Percentiles rank a stretch among this genome's conserved stretches.
phyloP scores from a whole-genome alignment of 1,140 invertebrate genomes.

The Dufourea novaeangliae region DNA sequence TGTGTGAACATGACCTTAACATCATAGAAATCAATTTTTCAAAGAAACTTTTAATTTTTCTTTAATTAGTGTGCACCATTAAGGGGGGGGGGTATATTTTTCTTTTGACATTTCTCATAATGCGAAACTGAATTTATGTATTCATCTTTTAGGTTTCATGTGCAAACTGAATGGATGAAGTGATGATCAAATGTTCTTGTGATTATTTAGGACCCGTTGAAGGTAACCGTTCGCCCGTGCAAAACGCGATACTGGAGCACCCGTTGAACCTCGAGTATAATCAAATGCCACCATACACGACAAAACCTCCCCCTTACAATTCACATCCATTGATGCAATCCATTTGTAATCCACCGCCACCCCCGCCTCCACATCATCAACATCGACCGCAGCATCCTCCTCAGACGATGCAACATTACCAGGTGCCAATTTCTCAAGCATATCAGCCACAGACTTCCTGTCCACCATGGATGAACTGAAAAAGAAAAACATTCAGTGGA shows the following conservation, averaged over 20 bases:
- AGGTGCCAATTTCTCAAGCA: conserved; percentile 73
- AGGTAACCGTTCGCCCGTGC: conserved; percentile 69
- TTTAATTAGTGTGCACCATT: no score
- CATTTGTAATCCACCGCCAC: conserved; percentile 77
- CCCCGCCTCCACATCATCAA: conserved; percentile 67
- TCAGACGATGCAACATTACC: conserved; percentile 68
- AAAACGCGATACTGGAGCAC: conserved; percentile 69
- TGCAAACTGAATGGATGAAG: background rate
- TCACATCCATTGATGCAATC: conserved; percentile 74
- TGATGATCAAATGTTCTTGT: conserved; percentile 37
- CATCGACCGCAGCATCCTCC: conserved; percentile 63
- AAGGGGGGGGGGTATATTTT: background rate
- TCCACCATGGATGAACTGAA: conserved; percentile 77
- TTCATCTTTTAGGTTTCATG: background rate
- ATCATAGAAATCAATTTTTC: background rate
- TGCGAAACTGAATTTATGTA: background rate
- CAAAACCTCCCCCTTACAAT: conserved; percentile 71
- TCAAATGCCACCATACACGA: conserved; percentile 69
- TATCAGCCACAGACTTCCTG: conserved; percentile 72
- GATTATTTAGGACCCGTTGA: conserved; percentile 66
- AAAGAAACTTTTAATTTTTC: background rate
- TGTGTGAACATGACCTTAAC: background rate
- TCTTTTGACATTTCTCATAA: no score
- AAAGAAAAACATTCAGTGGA: background rate
- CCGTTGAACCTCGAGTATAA: conserved; percentile 71